Base-by-base conservation (phyloP, 2,888 invertebrate genomes). In the Hedychridium roseum region DNA sequence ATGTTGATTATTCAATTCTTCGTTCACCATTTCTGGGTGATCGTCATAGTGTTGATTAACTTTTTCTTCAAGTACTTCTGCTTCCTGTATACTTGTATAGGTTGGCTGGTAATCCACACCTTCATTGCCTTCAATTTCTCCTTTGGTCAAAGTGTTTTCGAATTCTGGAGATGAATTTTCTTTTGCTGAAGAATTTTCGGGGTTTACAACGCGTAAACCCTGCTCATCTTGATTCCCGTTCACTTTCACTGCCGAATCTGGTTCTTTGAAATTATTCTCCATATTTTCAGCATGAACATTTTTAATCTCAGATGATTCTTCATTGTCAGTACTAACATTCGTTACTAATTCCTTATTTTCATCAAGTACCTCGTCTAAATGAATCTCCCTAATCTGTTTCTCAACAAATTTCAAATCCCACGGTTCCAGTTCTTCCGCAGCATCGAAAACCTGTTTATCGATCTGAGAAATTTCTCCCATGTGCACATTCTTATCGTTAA, bases 401-500 rank as follows among this genome's bases (percentile, higher is more conserved):
- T 55, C 47, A 2, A 61, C 27, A 12, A 21, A 23, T 7, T 52
- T 38, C 4, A 60, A 14, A 34, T 57, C 34, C 57, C 58, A 60
- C 1, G 64, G 55, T 16, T 62, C 55, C 20, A 64, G 17, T 30
- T 57, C 54, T 3, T 57, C 55, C 2, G 17, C 35, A 4, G 27
- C 37, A 2, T 54, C 47, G 2, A 35, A 42, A 4, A 43, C 17
- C 34, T 48, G 15, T 4, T 56, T 40, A 11, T 58, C 43, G n/a
- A 46, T 21, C 1, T 51, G 42, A 3, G 42, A 41, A 36, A 62
- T 50, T 3, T 54, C 34, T 2, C 51, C 55, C 1, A 17, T 16
- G 3, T 20, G 17, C 27, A 49, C 2, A 9, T 3, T n/a, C 1
- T 15, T n/a, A 1, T 40, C 17, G 1, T 6, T 49, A 28, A 35